These are phyloP conservation scores for Athetis lepigone DNA, from an alignment of 2,888 invertebrate genomes.

Conservation along the genomic window DNA sequence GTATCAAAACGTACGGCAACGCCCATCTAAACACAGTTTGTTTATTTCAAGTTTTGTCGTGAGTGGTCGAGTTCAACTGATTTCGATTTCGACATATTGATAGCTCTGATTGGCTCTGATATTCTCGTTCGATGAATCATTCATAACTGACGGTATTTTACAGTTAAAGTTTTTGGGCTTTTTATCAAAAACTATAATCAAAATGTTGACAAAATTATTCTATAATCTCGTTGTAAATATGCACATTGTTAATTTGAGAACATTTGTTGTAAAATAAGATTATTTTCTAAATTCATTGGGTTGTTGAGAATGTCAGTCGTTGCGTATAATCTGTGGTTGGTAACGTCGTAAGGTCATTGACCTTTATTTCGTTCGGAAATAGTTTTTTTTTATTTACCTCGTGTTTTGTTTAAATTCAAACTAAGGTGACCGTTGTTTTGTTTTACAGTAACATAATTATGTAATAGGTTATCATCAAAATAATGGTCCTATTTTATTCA, in stretches of 20 bases:
- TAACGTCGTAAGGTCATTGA: conserved; percentile 36
- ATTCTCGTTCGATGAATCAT: conserved; percentile 43
- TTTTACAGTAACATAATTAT: too few relatives aligned
- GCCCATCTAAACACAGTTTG: conserved; percentile 81
- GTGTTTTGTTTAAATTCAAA: conserved; percentile 5
- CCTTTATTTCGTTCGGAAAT: conserved; percentile 45
- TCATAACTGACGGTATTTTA: neutral
- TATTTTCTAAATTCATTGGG: neutral
- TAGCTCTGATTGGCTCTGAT: conserved; percentile 24
- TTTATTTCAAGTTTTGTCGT: conserved; percentile 71
- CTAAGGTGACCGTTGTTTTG: neutral
- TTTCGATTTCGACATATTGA: conserved; percentile 55
- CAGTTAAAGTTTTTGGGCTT: neutral
- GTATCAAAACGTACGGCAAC: conserved; percentile 78
- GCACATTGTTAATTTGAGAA: too few relatives aligned
- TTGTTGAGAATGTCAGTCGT: conserved; percentile 30
- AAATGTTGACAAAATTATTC: too few relatives aligned
- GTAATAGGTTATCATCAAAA: too few relatives aligned
- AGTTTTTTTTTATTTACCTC: neutral
- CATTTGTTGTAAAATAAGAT: neutral
- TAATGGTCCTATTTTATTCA: too few relatives aligned
- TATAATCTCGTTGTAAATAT: neutral
- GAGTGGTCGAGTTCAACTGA: conserved; percentile 50
- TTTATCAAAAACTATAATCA: too few relatives aligned
- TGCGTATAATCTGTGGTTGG: neutral